Base-by-base conservation (phyloP, 2,888 invertebrate genomes). In the Thysanoteuthis rhombus region DNA sequence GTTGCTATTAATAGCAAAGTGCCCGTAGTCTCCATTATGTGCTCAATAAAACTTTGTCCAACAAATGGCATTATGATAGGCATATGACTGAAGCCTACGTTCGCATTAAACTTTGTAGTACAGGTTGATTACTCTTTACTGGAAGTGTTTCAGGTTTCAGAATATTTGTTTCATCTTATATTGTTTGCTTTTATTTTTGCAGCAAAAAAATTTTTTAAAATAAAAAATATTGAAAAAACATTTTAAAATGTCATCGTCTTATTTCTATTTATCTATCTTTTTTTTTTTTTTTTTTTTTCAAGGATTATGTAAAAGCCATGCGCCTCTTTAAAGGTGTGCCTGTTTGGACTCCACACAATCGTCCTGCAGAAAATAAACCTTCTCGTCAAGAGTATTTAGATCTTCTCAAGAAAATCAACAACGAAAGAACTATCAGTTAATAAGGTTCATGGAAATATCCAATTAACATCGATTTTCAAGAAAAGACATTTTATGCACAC, bases 261-360 rank as follows among this genome's bases (percentile, higher is more conserved):
- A 40, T 39, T 32, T 58, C 38, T 52, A 22, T 19, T 6, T n/a
- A n/a, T n/a, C 6, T 90, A 36, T 90, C 10, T 45, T 90, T 90
- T 39, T 32, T 58, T 28, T 52, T 36, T 19, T 6, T n/a, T 19
- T 36, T n/a, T 47, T 38, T 93, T 93, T 47, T 12, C 38, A 32
- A 93, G 93, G 39, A 93, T 38, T 93, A 93, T 47, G 38, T 93
- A 6, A 93, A 93, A 58, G 93, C 93, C 5, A 22, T 58, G 47
- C 93, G 93, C 8, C 39, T 93, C 19, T 93, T 93, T 39, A 58
- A 58, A 38, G 93, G 93, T 16, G 52, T 38, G 58, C 93, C 93
- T 47, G 52, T 93, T 32, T 93, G 93, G 93, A 93, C 93, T 4
- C 58, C 93, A 32, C 92, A 38, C 36, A 36, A 16, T 4, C 38